These are phyloP conservation scores for Ormyrus rosae DNA, from an alignment of 2,888 invertebrate genomes.

Conservation along the genomic window DNA sequence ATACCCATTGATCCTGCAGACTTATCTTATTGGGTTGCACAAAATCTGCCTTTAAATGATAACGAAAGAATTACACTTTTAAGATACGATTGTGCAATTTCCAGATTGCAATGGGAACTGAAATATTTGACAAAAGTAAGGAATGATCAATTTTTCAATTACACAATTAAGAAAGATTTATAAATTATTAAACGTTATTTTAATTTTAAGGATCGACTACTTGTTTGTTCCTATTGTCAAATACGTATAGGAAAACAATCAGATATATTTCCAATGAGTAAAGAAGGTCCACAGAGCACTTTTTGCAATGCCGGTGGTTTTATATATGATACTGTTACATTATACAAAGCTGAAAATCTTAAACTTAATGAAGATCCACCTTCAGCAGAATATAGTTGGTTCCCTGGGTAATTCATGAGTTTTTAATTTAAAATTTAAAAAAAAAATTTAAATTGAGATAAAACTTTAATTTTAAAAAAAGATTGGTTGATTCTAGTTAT, in stretches of 20 bases:
- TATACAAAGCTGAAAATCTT: slow-evolving; percentile 78
- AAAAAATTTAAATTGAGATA: not conserved
- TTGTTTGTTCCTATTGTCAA: slow-evolving; percentile 78
- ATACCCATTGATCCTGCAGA: slow-evolving; percentile 83
- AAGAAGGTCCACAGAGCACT: slow-evolving; percentile 87
- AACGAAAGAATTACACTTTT: slow-evolving; percentile 81
- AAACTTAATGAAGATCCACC: slow-evolving; percentile 77
- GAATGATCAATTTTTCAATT: slow-evolving; percentile 14
- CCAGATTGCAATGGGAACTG: slow-evolving; percentile 80
- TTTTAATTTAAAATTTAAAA: slow-evolving; percentile 28
- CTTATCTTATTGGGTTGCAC: slow-evolving; percentile 88
- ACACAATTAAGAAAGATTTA: slow-evolving; percentile 28
- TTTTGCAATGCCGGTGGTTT: slow-evolving; percentile 88
- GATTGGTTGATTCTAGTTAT: slow-evolving; percentile 78
- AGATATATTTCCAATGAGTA: slow-evolving; percentile 88
- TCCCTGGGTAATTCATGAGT: slow-evolving; percentile 82
- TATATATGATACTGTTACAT: slow-evolving; percentile 88
- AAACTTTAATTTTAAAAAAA: slow-evolving; percentile 13
- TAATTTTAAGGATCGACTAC: slow-evolving; percentile 62
- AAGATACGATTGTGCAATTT: slow-evolving; percentile 82
- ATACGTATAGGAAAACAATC: slow-evolving; percentile 79
- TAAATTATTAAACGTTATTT: slow-evolving; percentile 23
- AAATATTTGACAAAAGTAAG: slow-evolving; percentile 76
- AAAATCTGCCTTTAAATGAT: slow-evolving; percentile 84
- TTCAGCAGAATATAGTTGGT: slow-evolving; percentile 88